A percentile compares a stretch with the other conserved stretches of the same genome.
Evolutionary conservation across 1,140 invertebrate species (phyloP).

Genomic region (Apis florea): DNA sequence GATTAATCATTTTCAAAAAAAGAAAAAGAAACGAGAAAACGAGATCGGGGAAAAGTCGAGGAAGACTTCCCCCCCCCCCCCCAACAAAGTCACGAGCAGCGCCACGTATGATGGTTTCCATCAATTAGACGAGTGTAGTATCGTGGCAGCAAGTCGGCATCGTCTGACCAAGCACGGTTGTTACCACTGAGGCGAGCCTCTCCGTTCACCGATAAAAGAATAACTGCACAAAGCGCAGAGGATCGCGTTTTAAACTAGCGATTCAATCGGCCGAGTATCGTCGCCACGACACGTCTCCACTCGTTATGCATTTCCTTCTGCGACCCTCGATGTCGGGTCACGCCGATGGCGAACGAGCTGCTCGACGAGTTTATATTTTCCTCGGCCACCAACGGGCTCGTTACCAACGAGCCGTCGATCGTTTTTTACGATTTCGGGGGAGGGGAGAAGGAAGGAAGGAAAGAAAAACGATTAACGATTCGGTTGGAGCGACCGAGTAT

Average conservation of each 20-base stretch:
- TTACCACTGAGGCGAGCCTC: slow-evolving; percentile 54
- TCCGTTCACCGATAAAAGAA: slow-evolving; percentile 63
- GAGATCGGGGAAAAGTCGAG: too few relatives aligned
- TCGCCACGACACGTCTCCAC: slow-evolving; percentile 27
- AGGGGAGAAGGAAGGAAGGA: too few relatives aligned
- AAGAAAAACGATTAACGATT: slow-evolving; percentile 14
- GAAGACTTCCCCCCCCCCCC: too few relatives aligned
- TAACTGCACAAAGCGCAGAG: slow-evolving; percentile 62
- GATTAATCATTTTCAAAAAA: too few relatives aligned
- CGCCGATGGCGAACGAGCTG: slow-evolving; percentile 12
- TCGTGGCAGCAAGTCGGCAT: too few relatives aligned
- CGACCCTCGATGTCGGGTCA: slow-evolving; percentile 13
- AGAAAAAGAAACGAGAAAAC: too few relatives aligned
- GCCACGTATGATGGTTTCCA: too few relatives aligned
- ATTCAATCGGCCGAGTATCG: slow-evolving; percentile 31
- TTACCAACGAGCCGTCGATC: background rate
- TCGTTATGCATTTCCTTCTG: slow-evolving; percentile 24
- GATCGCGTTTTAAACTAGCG: slow-evolving; percentile 63
- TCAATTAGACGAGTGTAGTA: too few relatives aligned
- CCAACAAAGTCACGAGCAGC: too few relatives aligned
- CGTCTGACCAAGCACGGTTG: slow-evolving; percentile 56
- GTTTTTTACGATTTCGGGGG: background rate
- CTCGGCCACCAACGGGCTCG: background rate
- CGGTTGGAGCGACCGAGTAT: background rate
- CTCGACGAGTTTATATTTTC: background rate